phyloP scores from a whole-genome alignment of 2,888 invertebrate genomes.

The Altica lythri region DNA sequence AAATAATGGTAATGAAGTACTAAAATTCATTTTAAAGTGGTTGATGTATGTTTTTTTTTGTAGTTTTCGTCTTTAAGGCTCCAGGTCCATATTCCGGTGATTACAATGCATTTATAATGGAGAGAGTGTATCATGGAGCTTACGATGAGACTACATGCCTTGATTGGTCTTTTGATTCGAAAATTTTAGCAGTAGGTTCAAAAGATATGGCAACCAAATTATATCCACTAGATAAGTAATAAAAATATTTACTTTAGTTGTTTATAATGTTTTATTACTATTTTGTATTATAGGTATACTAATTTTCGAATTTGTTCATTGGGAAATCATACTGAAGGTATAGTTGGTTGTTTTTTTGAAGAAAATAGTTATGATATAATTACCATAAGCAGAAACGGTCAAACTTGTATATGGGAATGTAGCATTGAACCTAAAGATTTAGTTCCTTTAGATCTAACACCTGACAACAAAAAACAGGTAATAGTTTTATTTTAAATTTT shows the following conservation, averaged over 20 bases:
- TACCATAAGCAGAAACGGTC: conserved; percentile 83
- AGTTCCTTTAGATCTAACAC: conserved; percentile 57
- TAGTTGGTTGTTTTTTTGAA: conserved; percentile 89
- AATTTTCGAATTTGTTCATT: conserved; percentile 80
- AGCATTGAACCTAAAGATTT: conserved; percentile 74
- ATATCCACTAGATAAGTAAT: conserved; percentile 73
- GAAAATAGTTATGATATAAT: conserved; percentile 81
- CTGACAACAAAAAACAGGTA: conserved; percentile 60
- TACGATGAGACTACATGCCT: conserved; percentile 84
- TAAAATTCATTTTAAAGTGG: conserved; percentile 5
- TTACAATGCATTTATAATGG: conserved; percentile 87
- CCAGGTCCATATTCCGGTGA: conserved; percentile 81
- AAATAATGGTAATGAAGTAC: conserved; percentile 66
- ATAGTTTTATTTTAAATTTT: background rate
- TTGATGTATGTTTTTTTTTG: conserved; percentile 37
- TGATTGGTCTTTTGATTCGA: conserved; percentile 93
- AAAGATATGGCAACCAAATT: conserved; percentile 88
- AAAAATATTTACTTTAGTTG: conserved; percentile 18
- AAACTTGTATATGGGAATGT: conserved; percentile 85
- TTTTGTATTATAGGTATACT: conserved; percentile 55
- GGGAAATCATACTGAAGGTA: conserved; percentile 82
- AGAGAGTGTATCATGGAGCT: conserved; percentile 79
- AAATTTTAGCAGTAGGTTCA: conserved; percentile 85
- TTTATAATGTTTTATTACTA: background rate
- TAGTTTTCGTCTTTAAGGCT: conserved; percentile 83